These are phyloP conservation scores for Caradrina kadenii DNA, from an alignment of 2,888 invertebrate genomes.

Conservation along the genomic window DNA sequence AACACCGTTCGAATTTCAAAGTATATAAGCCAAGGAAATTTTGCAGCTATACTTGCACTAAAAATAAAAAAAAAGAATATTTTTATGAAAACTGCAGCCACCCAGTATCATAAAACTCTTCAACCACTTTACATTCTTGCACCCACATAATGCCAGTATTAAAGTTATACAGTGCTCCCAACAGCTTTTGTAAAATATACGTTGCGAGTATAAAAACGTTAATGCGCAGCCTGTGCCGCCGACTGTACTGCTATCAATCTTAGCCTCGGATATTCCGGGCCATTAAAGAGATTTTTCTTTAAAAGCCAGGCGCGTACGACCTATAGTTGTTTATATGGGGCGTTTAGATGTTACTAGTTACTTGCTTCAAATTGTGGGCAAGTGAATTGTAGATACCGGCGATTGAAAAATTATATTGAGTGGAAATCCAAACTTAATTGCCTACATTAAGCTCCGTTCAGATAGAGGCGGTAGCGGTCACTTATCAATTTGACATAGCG, in stretches of 20 bases:
- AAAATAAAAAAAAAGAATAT: background rate
- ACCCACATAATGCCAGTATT: conserved; percentile 31
- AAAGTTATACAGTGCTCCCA: conserved; percentile 47
- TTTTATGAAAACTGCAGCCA: conserved; percentile 5
- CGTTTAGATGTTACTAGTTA: conserved; percentile 24
- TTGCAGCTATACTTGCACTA: background rate
- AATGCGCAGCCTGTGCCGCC: conserved; percentile 53
- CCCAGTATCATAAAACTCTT: conserved; percentile 14
- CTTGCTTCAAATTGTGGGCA: conserved; percentile 22
- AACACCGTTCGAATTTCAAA: no score
- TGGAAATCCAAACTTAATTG: background rate
- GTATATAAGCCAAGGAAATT: background rate
- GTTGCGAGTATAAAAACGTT: conserved; percentile 42
- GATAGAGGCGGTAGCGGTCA: no score
- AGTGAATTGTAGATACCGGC: background rate
- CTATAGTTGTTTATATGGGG: conserved; percentile 51
- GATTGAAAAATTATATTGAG: background rate
- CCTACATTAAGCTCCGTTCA: no score
- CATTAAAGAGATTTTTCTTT: conserved; percentile 69
- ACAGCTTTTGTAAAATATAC: conserved; percentile 49
- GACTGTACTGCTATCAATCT: conserved; percentile 68
- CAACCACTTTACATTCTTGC: conserved; percentile 5
- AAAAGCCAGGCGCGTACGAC: conserved; percentile 66
- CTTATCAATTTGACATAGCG: no score
- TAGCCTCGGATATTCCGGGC: conserved; percentile 63